Conservation (phyloP, 1,140 invertebrate species). For the Cyclina sinensis region DNA sequence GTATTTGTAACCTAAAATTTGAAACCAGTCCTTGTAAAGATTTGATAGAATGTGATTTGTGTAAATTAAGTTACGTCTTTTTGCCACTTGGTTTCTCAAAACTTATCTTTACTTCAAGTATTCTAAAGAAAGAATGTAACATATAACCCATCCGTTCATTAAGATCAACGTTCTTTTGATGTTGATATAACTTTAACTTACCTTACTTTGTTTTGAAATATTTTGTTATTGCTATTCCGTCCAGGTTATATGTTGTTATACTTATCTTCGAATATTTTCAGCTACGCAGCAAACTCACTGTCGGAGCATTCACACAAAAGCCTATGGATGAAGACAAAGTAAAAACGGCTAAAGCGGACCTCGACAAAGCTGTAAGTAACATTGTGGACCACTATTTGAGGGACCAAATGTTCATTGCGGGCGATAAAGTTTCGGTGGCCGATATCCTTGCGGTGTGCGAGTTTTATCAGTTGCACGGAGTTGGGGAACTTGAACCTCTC, state of each 20-base stretch:
- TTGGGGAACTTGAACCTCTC: constrained; percentile 88
- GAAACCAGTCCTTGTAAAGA: too few species aligned
- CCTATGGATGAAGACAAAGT: constrained; percentile 74
- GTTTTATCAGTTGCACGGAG: constrained; percentile 93
- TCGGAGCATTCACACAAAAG: constrained; percentile 33
- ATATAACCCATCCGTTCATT: too few species aligned
- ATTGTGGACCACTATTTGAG: constrained; percentile 86
- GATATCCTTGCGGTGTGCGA: constrained; percentile 93
- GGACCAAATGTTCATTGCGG: constrained; percentile 88
- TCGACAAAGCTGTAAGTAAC: constrained; percentile 80
- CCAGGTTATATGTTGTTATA: too few species aligned
- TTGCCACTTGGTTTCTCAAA: too few species aligned
- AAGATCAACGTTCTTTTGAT: too few species aligned
- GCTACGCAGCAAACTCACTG: constrained; percentile 1
- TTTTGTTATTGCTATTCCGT: neutral
- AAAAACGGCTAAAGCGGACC: constrained; percentile 68
- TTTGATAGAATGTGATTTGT: too few species aligned
- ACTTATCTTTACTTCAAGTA: too few species aligned
- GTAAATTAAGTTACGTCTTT: too few species aligned
- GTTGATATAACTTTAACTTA: too few species aligned
- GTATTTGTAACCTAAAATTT: too few species aligned
- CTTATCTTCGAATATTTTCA: neutral
- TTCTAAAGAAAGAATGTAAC: too few species aligned
- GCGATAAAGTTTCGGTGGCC: constrained; percentile 90
- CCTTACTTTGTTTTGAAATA: neutral